Evolutionary conservation across 2,797 vertebrate species (phyloP).

Genomic region (Fringilla coelebs): DNA sequence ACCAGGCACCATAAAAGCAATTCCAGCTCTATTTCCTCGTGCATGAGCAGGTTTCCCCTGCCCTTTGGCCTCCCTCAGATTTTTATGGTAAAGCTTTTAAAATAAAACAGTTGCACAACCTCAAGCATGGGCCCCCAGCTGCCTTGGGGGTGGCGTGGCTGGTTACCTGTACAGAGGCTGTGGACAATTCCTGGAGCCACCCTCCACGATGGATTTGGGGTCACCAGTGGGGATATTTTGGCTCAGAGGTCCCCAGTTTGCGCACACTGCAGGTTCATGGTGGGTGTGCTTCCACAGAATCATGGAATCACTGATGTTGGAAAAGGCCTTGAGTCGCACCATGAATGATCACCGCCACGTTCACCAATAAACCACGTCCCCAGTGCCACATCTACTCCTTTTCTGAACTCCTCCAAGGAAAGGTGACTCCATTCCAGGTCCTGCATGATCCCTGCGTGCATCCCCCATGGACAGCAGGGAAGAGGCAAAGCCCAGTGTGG

Average conservation of each 20-base stretch:
- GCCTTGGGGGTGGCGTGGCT: not conserved
- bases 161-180: not conserved
- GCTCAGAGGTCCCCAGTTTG: not conserved
- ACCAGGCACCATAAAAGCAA: not conserved
- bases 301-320: not conserved
- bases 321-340: not conserved
- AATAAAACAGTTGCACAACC: not conserved
- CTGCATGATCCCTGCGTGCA: not conserved
- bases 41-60: not conserved
- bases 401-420: not conserved
- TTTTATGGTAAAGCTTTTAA: not conserved
- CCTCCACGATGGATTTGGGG: not conserved
- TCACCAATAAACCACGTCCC: not conserved
- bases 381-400: not conserved
- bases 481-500: fast-evolving
- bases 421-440: not conserved
- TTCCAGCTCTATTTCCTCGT: not conserved
- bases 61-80: not conserved
- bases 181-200: not conserved
- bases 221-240: not conserved
- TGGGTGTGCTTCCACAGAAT: not conserved
- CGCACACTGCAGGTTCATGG: not conserved
- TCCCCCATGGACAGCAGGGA: fast-evolving
- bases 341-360: not conserved
- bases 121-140: fast-evolving